Evolutionary conservation across 2,113 vertebrate genomes (phyloP).

Genomic region (Megaleporinus macrocephalus): DNA sequence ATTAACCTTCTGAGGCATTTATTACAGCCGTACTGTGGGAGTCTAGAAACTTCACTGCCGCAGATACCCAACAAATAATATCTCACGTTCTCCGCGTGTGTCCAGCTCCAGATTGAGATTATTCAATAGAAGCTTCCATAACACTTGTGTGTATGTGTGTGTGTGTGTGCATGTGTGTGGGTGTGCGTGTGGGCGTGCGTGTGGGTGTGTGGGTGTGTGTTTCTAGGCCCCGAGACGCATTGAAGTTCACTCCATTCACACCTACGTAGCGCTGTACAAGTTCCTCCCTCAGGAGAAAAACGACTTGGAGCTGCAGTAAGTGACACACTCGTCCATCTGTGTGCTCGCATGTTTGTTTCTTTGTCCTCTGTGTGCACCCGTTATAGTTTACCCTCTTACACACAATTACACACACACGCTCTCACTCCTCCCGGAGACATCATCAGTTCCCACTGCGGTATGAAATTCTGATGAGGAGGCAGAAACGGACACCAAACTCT

Average conservation of each 20-base stretch:
- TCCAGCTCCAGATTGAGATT: neutral
- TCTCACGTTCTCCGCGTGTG: neutral
- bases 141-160: constrained; percentile 13
- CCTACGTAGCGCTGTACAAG: constrained; percentile 92
- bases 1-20: too few relatives aligned
- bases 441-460: constrained; percentile 7
- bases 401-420: constrained; percentile 31
- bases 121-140: neutral
- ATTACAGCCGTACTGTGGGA: too few relatives aligned
- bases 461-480: constrained; percentile 27
- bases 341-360: constrained; percentile 9
- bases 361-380: constrained; percentile 14
- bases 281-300: constrained; percentile 91
- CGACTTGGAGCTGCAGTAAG: constrained; percentile 90
- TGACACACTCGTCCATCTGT: constrained; percentile 46
- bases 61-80: neutral
- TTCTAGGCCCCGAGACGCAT: constrained; percentile 69
- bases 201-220: constrained; percentile 34
- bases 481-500: constrained; percentile 11
- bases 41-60: too few relatives aligned
- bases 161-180: constrained; percentile 35
- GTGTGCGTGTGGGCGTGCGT: constrained; percentile 33
- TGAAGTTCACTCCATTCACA: constrained; percentile 85
- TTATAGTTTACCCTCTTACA: constrained; percentile 46
- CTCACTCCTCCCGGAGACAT: neutral